These are phyloP conservation scores for Eupithecia insigniata DNA, from an alignment of 2,888 invertebrate species.

Conservation along the genomic window DNA sequence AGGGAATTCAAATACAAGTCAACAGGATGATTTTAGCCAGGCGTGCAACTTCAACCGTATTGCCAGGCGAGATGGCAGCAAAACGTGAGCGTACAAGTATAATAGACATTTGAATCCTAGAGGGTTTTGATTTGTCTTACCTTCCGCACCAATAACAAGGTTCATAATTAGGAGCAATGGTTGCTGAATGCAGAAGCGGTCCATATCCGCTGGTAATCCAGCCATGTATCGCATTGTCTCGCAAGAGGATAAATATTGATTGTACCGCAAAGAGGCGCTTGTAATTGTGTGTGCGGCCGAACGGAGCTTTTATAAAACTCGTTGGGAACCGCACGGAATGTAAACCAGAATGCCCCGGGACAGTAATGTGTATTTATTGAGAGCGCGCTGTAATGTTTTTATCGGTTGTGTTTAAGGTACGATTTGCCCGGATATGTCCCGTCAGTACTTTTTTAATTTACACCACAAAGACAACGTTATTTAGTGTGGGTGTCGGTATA, in stretches of 20 bases:
- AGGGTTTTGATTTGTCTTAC: constrained; percentile 8
- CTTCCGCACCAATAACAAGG: constrained; percentile 9
- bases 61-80: constrained; percentile 56
- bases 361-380: constrained; percentile 84
- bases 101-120: constrained; percentile 8
- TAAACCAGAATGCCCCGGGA: constrained; percentile 81
- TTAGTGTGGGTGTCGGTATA: constrained; percentile 44
- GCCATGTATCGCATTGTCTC: constrained; percentile 68
- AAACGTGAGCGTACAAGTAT: constrained; percentile 6
- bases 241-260: constrained; percentile 75
- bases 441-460: constrained; percentile 54
- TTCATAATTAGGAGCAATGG: constrained; percentile 12
- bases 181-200: constrained; percentile 38
- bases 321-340: constrained; percentile 82
- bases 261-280: constrained; percentile 78
- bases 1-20: neutral
- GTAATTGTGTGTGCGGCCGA: constrained; percentile 81
- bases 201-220: constrained; percentile 63
- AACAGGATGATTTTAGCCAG: neutral
- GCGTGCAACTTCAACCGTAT: neutral
- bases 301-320: constrained; percentile 82
- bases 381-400: constrained; percentile 82
- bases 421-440: constrained; percentile 66
- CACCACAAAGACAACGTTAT: constrained; percentile 50
- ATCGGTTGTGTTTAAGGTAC: constrained; percentile 72